These are phyloP conservation scores for Aplochiton taeniatus DNA, from an alignment of 2,797 vertebrate species.

Conservation along the genomic window DNA sequence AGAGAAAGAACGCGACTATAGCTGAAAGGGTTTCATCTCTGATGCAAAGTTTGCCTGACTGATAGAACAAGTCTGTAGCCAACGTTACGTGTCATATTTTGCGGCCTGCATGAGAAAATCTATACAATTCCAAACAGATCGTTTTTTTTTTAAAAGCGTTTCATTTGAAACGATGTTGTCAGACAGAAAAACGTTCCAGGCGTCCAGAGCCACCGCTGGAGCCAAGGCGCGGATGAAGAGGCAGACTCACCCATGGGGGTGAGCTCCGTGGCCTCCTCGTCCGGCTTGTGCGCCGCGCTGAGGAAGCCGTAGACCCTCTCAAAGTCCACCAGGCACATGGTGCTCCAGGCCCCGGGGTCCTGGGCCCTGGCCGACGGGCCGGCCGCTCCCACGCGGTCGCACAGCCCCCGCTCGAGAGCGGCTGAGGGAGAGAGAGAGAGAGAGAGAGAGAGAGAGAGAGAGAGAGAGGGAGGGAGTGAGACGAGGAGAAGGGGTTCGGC, in stretches of 20 bases:
- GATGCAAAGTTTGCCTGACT: too few relatives aligned
- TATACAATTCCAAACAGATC: too few relatives aligned
- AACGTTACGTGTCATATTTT: too few relatives aligned
- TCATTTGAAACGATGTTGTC: too few relatives aligned
- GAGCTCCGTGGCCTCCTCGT: conserved; percentile 37
- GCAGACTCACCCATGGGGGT: conserved; percentile 73
- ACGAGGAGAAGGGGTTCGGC: background rate
- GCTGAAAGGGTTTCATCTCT: too few relatives aligned
- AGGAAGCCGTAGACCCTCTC: conserved; percentile 74
- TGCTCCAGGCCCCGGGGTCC: conserved; percentile 1
- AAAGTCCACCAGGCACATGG: conserved; percentile 62
- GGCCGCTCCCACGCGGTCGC: background rate
- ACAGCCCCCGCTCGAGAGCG: background rate
- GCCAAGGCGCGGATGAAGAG: too few relatives aligned
- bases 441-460: background rate
- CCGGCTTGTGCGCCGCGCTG: conserved; percentile 31
- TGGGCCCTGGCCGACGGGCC: conserved; percentile 10
- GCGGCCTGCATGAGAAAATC: too few relatives aligned
- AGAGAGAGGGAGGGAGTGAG: background rate
- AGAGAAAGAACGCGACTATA: background rate
- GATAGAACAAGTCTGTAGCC: too few relatives aligned
- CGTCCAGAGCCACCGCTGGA: too few relatives aligned
- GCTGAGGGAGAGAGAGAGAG: background rate
- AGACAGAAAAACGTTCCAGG: too few relatives aligned
- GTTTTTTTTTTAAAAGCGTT: too few relatives aligned